These are phyloP conservation scores for Myopa tessellatipennis DNA, from an alignment of 2,888 invertebrate genomes.

Conservation along the genomic window DNA sequence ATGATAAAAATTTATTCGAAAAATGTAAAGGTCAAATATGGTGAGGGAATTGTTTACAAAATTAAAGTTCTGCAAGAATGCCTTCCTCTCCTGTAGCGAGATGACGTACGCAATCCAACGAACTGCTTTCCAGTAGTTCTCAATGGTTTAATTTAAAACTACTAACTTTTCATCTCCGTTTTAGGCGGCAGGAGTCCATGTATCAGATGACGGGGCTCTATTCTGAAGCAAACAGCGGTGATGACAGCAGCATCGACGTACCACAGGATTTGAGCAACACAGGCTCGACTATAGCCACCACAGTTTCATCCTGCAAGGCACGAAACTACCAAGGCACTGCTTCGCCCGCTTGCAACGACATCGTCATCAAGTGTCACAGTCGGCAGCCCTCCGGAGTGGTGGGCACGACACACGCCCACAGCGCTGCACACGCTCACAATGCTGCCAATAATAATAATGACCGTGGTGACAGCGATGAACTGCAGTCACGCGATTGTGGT, in stretches of 20 bases:
- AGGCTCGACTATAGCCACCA: constrained; percentile 41
- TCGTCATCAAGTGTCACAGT: constrained; percentile 77
- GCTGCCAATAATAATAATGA: constrained; percentile 47
- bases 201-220: constrained; percentile 89
- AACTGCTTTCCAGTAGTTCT: not conserved
- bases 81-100: not conserved
- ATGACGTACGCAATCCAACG: not conserved
- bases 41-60: not conserved
- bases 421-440: constrained; percentile 68
- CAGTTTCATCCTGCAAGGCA: constrained; percentile 43
- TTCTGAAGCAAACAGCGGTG: constrained; percentile 76
- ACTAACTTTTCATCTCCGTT: constrained; percentile 19
- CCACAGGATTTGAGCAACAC: constrained; percentile 62
- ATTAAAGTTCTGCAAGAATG: not conserved
- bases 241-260: constrained; percentile 70
- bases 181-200: constrained; percentile 86
- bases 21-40: constrained; percentile 10
- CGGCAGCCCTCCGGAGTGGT: constrained; percentile 73
- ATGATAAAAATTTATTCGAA: constrained; percentile 1
- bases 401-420: constrained; percentile 66
- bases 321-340: constrained; percentile 43
- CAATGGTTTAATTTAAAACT: not conserved
- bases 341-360: constrained; percentile 53
- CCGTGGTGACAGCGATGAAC: constrained; percentile 75
- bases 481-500: constrained; percentile 81